Evolutionary conservation across 2,888 invertebrate species (phyloP).

Genomic region (Scrobipalpa atriplicella): DNA sequence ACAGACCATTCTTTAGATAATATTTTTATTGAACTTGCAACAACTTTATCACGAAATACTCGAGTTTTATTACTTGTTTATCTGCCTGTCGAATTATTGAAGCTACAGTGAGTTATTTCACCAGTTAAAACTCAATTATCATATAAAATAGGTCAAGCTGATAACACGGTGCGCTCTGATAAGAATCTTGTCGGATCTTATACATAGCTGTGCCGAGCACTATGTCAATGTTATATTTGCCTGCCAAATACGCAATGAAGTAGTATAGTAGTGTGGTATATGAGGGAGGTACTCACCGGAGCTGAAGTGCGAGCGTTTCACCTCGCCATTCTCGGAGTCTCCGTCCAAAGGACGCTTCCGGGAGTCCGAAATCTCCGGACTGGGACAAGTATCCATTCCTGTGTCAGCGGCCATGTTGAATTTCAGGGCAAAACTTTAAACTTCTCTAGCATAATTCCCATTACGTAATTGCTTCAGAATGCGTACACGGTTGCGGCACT

Average conservation of each 20-base stretch:
- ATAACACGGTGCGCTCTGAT: conserved; percentile 69
- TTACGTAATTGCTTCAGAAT: conserved; percentile 80
- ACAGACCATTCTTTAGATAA: conserved; percentile 26
- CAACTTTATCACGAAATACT: conserved; percentile 25
- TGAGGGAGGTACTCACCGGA: conserved; percentile 86
- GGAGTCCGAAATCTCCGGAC: conserved; percentile 95
- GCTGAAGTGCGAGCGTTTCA: conserved; percentile 95
- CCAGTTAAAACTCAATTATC: conserved; percentile 61
- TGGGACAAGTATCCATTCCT: conserved; percentile 97
- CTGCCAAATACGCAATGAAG: conserved; percentile 73
- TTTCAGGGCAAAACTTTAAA: conserved; percentile 82
- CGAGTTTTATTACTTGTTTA: conserved; percentile 26
- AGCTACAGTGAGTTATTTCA: conserved; percentile 17
- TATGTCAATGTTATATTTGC: conserved; percentile 77
- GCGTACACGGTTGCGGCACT: conserved; percentile 75
- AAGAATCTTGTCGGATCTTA: conserved; percentile 74
- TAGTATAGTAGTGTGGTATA: conserved; percentile 50
- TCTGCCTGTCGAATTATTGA: conserved; percentile 23
- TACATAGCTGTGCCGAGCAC: conserved; percentile 62
- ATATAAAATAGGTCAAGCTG: conserved; percentile 74
- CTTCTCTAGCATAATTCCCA: conserved; percentile 83
- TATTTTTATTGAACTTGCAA: conserved; percentile 27
- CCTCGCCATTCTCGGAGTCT: conserved; percentile 93
- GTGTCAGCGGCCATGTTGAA: conserved; percentile 95
- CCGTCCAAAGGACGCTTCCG: conserved; percentile 94